A percentile compares a stretch with the other conserved stretches of the same genome.
Conservation (phyloP, 2,797 vertebrate genomes). For the Lithobates sylvaticus region DNA sequence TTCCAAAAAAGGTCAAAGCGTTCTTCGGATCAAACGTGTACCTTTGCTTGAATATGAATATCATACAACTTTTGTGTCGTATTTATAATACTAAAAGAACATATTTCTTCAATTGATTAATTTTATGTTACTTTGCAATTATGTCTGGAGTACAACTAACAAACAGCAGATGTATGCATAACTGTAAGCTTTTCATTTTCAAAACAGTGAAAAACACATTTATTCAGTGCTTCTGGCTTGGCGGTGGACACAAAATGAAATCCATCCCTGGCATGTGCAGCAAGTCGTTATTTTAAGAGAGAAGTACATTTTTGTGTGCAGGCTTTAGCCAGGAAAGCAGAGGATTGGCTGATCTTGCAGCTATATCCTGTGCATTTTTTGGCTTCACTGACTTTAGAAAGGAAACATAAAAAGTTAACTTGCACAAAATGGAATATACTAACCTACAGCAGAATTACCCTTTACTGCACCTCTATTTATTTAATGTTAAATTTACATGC, state of each 20-base stretch:
- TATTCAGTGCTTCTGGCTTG: slow-evolving; percentile 54
- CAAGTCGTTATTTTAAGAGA: slow-evolving; percentile 42
- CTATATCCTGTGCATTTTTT: slow-evolving; percentile 29
- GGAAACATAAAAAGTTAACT: neutral
- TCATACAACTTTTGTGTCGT: neutral
- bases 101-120: slow-evolving; percentile 37
- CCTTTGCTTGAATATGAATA: slow-evolving; percentile 19
- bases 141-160: slow-evolving; percentile 53
- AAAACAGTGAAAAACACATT: slow-evolving; percentile 51
- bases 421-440: slow-evolving; percentile 23
- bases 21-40: slow-evolving; percentile 1
- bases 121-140: slow-evolving; percentile 44
- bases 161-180: slow-evolving; percentile 51
- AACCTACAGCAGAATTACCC: neutral
- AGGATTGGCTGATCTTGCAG: slow-evolving; percentile 24
- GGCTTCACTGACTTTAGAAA: slow-evolving; percentile 10
- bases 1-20: slow-evolving; percentile 43
- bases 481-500: too few relatives aligned
- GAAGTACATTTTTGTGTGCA: slow-evolving; percentile 33
- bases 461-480: too few relatives aligned
- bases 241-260: slow-evolving; percentile 34
- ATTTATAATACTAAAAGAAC: neutral
- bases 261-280: slow-evolving; percentile 33
- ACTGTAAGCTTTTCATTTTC: slow-evolving; percentile 30
- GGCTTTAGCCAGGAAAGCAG: slow-evolving; percentile 27